Evolutionary conservation across 2,797 vertebrate genomes (phyloP).

Genomic region (Chelmon rostratus): DNA sequence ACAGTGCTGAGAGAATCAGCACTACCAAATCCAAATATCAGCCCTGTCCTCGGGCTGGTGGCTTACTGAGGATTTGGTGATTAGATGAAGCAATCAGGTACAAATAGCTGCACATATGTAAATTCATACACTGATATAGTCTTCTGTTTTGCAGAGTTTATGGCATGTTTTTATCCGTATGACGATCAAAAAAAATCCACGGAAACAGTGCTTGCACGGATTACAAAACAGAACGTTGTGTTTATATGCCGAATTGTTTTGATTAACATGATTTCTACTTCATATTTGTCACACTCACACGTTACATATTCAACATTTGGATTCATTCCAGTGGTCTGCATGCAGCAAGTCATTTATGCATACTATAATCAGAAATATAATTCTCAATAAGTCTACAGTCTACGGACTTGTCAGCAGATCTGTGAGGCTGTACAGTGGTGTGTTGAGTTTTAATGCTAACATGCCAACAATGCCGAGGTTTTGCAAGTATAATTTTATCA

Average conservation of each 20-base stretch:
- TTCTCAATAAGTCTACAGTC: neutral
- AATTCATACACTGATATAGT: neutral
- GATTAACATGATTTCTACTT: neutral
- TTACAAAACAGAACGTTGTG: neutral
- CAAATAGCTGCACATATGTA: neutral
- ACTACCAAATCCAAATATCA: conserved; percentile 15
- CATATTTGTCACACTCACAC: neutral
- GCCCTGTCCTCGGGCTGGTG: conserved; percentile 22
- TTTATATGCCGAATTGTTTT: neutral
- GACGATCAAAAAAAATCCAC: neutral
- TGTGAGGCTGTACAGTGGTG: neutral
- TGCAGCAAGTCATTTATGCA: neutral
- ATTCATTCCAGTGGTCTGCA: neutral
- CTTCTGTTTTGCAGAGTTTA: neutral
- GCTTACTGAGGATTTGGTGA: conserved; percentile 20
- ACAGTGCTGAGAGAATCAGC: conserved; percentile 11
- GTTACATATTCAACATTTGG: neutral
- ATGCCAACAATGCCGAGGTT: neutral
- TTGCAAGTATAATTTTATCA: neutral
- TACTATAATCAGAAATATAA: neutral
- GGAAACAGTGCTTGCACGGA: neutral
- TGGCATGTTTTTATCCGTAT: neutral
- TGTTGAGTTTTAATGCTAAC: no score
- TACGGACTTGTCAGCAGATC: neutral
- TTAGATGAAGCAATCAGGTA: neutral